Evolutionary conservation across 2,797 vertebrate genomes (phyloP).

Genomic region (Sebastes paucispinis): DNA sequence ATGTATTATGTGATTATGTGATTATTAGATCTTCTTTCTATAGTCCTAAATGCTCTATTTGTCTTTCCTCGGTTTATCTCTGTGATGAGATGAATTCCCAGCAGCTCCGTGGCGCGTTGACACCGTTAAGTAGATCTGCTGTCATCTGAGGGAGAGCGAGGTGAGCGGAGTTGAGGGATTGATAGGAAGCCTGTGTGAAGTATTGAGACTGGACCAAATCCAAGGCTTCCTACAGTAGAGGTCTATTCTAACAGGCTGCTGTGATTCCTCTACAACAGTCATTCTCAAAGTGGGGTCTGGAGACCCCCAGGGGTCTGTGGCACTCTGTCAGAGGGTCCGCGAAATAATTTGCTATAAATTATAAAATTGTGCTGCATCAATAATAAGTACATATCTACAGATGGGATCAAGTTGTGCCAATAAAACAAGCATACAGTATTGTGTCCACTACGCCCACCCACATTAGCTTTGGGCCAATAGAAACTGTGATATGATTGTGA

Average conservation of each 20-base stretch:
- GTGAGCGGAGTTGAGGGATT: background rate
- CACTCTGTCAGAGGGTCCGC: too few species aligned
- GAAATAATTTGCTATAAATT: too few species aligned
- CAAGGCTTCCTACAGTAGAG: constrained; percentile 23
- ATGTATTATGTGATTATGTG: background rate
- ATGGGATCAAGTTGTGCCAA: too few species aligned
- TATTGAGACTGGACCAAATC: constrained; percentile 2
- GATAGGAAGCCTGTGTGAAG: background rate
- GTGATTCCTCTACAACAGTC: background rate
- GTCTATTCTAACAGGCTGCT: background rate
- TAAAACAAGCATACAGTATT: too few species aligned
- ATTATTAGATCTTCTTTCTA: background rate
- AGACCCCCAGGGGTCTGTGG: too few species aligned
- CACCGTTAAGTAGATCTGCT: background rate
- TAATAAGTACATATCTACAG: too few species aligned
- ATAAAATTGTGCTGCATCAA: too few species aligned
- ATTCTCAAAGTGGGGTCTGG: too few species aligned
- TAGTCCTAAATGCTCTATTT: background rate
- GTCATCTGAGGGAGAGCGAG: background rate
- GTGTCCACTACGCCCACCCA: too few species aligned
- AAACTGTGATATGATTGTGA: too few species aligned
- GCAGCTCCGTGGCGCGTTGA: background rate
- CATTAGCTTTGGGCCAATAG: too few species aligned
- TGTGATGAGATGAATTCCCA: background rate
- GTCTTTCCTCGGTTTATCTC: background rate